phyloP scores from a whole-genome alignment of 2,888 invertebrate genomes.

The Belgica antarctica region DNA sequence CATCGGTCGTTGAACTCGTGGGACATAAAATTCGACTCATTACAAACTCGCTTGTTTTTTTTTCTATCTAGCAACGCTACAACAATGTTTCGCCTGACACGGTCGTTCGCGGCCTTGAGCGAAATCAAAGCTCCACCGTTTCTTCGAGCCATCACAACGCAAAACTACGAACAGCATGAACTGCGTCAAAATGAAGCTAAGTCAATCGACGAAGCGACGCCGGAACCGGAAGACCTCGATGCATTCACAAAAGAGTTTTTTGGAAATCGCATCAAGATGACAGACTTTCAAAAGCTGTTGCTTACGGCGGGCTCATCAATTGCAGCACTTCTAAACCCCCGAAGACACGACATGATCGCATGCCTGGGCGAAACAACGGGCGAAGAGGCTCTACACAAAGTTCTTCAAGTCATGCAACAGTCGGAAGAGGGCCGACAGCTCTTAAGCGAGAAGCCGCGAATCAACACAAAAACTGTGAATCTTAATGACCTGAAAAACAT shows the following conservation, averaged over 20 bases:
- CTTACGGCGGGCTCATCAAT: slow-evolving; percentile 85
- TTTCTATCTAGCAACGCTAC: neutral
- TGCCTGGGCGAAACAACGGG: slow-evolving; percentile 91
- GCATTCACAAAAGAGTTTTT: slow-evolving; percentile 64
- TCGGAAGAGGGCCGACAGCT: slow-evolving; percentile 77
- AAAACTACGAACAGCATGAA: slow-evolving; percentile 5
- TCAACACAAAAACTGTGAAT: slow-evolving; percentile 79
- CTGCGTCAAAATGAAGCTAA: neutral
- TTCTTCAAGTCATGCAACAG: slow-evolving; percentile 71
- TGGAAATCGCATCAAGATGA: slow-evolving; percentile 64
- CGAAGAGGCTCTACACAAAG: slow-evolving; percentile 65
- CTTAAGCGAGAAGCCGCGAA: slow-evolving; percentile 74
- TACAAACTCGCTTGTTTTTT: neutral
- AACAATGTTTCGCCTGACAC: slow-evolving; percentile 8
- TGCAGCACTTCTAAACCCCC: slow-evolving; percentile 77
- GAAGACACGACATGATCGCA: slow-evolving; percentile 88
- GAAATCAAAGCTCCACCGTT: neutral
- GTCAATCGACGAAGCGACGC: neutral
- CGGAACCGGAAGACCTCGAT: slow-evolving; percentile 48
- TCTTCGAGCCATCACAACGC: neutral
- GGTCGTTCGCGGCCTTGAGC: neutral
- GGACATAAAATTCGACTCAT: neutral
- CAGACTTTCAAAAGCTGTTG: slow-evolving; percentile 70
- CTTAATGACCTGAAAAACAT: slow-evolving; percentile 67
- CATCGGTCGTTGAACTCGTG: neutral